Evolutionary conservation across 2,888 invertebrate genomes (phyloP).

Genomic region (Spicauda simplicius): DNA sequence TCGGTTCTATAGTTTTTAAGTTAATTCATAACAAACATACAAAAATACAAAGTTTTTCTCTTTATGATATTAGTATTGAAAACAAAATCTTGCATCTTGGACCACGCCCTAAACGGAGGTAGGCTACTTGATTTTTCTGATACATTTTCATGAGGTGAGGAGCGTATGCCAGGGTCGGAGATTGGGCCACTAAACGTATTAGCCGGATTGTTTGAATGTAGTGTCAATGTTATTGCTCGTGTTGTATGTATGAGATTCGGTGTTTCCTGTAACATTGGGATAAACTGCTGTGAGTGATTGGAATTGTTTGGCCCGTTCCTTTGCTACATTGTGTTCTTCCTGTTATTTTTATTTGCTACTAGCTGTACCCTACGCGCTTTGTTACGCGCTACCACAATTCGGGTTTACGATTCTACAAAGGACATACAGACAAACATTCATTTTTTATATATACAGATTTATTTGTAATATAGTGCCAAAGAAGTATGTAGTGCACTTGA

Average conservation of each 20-base stretch:
- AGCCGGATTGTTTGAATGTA: constrained; percentile 50
- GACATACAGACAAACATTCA: too few species aligned
- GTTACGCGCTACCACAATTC: too few species aligned
- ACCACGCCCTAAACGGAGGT: constrained; percentile 57
- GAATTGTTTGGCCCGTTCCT: not conserved
- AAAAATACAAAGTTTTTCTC: too few species aligned
- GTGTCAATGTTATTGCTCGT: constrained; percentile 40
- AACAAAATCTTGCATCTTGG: constrained; percentile 44
- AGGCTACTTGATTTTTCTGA: constrained; percentile 81
- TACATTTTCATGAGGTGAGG: constrained; percentile 82
- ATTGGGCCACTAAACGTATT: constrained; percentile 72
- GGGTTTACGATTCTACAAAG: too few species aligned
- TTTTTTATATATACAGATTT: too few species aligned
- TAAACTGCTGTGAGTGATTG: constrained; percentile 17
- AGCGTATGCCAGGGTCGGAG: constrained; percentile 59
- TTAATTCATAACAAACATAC: too few species aligned
- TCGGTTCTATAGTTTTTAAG: too few species aligned
- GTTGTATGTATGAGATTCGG: constrained; percentile 31
- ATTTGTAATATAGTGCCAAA: too few species aligned
- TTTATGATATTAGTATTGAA: too few species aligned
- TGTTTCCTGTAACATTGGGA: constrained; percentile 5
- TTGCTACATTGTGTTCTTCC: not conserved
- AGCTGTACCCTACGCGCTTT: too few species aligned
- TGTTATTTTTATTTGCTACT: too few species aligned
- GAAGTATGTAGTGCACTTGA: too few species aligned